phyloP scores from a whole-genome alignment of 2,797 vertebrate species.

The Muraenolepis orangiensis region DNA sequence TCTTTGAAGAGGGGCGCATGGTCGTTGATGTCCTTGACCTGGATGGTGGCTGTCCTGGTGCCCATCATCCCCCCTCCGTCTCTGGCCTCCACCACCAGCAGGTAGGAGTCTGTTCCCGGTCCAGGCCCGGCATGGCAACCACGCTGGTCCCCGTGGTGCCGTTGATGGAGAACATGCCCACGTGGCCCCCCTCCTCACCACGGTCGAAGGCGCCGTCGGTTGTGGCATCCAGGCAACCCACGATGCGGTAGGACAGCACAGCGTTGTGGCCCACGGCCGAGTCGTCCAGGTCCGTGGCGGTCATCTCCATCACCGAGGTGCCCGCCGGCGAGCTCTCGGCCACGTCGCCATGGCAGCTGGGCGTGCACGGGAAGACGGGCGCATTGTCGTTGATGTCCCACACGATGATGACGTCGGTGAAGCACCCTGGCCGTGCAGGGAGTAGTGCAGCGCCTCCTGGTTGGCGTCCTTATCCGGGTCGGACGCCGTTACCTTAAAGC shows the following conservation, averaged over 20 bases:
- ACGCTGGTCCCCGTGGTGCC: constrained; percentile 78
- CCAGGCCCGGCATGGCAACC: constrained; percentile 72
- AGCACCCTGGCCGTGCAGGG: constrained; percentile 87
- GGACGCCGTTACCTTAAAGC: constrained; percentile 79
- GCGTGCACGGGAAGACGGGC: constrained; percentile 79
- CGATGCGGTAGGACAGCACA: constrained; percentile 81
- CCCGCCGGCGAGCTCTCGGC: constrained; percentile 79
- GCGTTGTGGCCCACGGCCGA: constrained; percentile 83
- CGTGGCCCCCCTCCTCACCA: constrained; percentile 50
- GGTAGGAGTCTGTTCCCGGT: constrained; percentile 82
- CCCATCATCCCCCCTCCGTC: constrained; percentile 85
- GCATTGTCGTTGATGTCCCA: constrained; percentile 90
- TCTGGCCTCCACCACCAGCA: constrained; percentile 82
- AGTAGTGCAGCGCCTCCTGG: constrained; percentile 84
- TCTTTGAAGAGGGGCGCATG: constrained; percentile 79
- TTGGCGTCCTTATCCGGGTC: constrained; percentile 84
- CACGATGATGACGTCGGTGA: constrained; percentile 89
- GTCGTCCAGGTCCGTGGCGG: constrained; percentile 83
- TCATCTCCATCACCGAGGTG: constrained; percentile 85
- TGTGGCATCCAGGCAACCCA: constrained; percentile 69
- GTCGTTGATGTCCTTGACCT: constrained; percentile 82
- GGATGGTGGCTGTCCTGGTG: constrained; percentile 82
- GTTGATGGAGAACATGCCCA: constrained; percentile 80
- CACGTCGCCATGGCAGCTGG: constrained; percentile 80
- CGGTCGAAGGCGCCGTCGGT: neutral